Evolutionary conservation across 2,797 vertebrate genomes (phyloP), one percentile per base, ranked within the genome.

Genomic region (Tapera naevia): DNA sequence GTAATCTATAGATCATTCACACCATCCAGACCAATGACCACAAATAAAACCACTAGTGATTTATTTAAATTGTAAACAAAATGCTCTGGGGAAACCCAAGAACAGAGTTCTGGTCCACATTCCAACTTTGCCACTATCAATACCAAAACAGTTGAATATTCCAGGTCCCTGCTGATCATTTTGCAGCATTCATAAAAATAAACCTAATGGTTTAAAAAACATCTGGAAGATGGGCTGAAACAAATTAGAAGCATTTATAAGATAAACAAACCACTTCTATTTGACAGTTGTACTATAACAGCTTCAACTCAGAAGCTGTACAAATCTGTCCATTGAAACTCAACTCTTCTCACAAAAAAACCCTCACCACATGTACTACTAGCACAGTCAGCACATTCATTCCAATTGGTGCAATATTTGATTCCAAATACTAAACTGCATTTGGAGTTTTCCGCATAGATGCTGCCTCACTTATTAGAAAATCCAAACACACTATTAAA

Each of bases 281-380:
- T 64, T 1, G 83, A 25, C 13, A 27, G n/a, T 8, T 78, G 8
- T 30, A 41, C 18, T 41, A 43, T 69, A 80, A 58, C 11, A 85
- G 13, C 17, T 76, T 73, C 30, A 72, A 18, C 32, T 72, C 70
- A 84, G 32, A 86, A 78, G 30, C 41, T 70, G 22, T 45, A 56
- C 33, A 72, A 83, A 14, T 6, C 80, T 7, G 7, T 67, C 19
- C 56, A 60, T 6, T 46, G 27, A 65, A 82, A 84, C 4, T 32
- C 75, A 21, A 32, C 35, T 50, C 15, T 62, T 33, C 43, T 5
- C 57, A 69, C 8, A 33, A 50, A 46, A 82, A 80, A 75, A 78
- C 17, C 8, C 45, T 46, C 51, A 66, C 3, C n/a, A 18, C 6
- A 30, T 0, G 0, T 1, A 0, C 19, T 22, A 45, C 11, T 54